These are phyloP conservation scores for Rotaria socialis DNA, from an alignment of 2,888 invertebrate species.

Conservation along the genomic window DNA sequence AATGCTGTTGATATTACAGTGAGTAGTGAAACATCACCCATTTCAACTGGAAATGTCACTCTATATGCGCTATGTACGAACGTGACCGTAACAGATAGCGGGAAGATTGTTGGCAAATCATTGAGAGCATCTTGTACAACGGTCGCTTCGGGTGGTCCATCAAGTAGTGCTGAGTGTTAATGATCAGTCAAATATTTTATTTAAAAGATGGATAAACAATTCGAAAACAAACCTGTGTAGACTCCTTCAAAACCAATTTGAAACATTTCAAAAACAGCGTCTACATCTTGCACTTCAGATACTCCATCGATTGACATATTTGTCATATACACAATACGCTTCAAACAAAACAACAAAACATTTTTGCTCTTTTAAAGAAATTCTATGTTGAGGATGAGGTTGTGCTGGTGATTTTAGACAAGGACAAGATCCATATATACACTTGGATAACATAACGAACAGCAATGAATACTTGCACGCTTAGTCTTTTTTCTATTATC, in stretches of 20 bases:
- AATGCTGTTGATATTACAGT: too few relatives aligned
- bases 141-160: not conserved
- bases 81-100: not conserved
- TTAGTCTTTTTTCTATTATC: too few relatives aligned
- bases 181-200: too few relatives aligned
- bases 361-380: too few relatives aligned
- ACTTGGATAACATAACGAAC: too few relatives aligned
- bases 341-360: not conserved
- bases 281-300: not conserved
- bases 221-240: slow-evolving; percentile 23
- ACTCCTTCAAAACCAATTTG: not conserved
- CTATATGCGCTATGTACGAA: not conserved
- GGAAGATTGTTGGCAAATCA: slow-evolving; percentile 38
- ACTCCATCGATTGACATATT: not conserved
- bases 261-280: too few relatives aligned
- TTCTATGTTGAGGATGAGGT: too few relatives aligned
- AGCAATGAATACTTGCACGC: too few relatives aligned
- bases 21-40: slow-evolving; percentile 12
- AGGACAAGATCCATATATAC: too few relatives aligned
- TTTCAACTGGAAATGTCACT: slow-evolving; percentile 17
- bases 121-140: slow-evolving; percentile 39
- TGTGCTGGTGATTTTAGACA: too few relatives aligned
- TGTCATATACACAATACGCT: not conserved
- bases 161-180: not conserved
- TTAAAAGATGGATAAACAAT: too few relatives aligned